These are phyloP conservation scores for Darevskia mixta DNA, from an alignment of 2,797 vertebrate species.

Conservation along the genomic window DNA sequence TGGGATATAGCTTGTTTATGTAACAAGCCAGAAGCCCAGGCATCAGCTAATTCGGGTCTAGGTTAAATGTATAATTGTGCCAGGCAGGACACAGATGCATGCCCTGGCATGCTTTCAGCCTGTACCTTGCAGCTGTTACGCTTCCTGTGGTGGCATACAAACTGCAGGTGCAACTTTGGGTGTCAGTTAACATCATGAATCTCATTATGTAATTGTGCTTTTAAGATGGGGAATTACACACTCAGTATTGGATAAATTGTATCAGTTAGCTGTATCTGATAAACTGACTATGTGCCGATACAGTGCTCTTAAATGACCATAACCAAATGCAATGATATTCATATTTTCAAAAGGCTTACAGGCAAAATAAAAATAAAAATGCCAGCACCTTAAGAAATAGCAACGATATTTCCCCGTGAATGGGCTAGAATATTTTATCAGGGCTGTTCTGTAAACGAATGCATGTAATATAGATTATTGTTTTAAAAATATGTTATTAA, in stretches of 20 bases:
- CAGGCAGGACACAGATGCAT: conserved; percentile 62
- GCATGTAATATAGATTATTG: background rate
- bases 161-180: background rate
- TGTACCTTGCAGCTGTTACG: conserved; percentile 66
- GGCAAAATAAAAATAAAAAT: background rate
- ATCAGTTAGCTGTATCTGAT: background rate
- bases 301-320: background rate
- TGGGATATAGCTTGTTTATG: conserved; percentile 50
- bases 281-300: background rate
- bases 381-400: background rate
- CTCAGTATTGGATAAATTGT: background rate
- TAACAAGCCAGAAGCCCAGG: conserved; percentile 60
- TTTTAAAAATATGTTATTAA: background rate
- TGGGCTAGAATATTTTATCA: background rate
- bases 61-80: conserved; percentile 44
- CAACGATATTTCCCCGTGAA: background rate
- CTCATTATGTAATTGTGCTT: background rate
- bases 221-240: background rate
- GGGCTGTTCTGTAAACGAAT: background rate
- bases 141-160: conserved; percentile 52
- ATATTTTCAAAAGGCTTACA: background rate
- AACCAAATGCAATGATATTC: background rate
- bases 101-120: conserved; percentile 34
- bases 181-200: fast-evolving
- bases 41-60: conserved; percentile 62